phyloP scores from a whole-genome alignment of 2,113 vertebrate genomes.

The Tapirus terrestris region DNA sequence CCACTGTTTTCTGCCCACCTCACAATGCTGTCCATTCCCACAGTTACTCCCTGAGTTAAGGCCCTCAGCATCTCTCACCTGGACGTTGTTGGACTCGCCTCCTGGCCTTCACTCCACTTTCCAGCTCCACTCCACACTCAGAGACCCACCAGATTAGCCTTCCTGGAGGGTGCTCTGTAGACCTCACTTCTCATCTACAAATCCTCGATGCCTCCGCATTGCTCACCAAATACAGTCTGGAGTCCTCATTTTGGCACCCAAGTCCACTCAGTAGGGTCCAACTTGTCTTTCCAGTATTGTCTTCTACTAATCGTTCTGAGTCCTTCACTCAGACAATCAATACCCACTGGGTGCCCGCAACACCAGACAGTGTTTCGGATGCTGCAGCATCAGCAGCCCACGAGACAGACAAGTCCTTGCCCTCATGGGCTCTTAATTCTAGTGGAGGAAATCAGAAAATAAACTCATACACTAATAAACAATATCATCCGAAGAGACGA shows the following conservation, averaged over 20 bases:
- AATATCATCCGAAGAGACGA: not conserved
- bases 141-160: not conserved
- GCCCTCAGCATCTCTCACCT: not conserved
- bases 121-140: not conserved
- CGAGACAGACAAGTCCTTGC: not conserved
- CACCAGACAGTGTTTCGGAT: not conserved
- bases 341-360: fast-evolving
- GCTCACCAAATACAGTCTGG: not conserved
- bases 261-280: not conserved
- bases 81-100: not conserved
- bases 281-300: not conserved
- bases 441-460: not conserved
- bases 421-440: not conserved
- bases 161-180: not conserved
- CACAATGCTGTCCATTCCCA: not conserved
- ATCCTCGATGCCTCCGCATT: not conserved
- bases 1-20: not conserved
- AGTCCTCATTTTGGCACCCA: not conserved
- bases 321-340: not conserved
- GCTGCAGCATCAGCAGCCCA: not conserved
- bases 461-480: not conserved
- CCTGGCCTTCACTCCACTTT: not conserved
- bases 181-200: not conserved
- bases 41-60: fast-evolving
- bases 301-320: not conserved